Percentiles rank a stretch among this genome's conserved stretches.
These are phyloP conservation scores for Drosophila fuyamai DNA, from an alignment of 1,140 invertebrate genomes.

Conservation along the genomic window DNA sequence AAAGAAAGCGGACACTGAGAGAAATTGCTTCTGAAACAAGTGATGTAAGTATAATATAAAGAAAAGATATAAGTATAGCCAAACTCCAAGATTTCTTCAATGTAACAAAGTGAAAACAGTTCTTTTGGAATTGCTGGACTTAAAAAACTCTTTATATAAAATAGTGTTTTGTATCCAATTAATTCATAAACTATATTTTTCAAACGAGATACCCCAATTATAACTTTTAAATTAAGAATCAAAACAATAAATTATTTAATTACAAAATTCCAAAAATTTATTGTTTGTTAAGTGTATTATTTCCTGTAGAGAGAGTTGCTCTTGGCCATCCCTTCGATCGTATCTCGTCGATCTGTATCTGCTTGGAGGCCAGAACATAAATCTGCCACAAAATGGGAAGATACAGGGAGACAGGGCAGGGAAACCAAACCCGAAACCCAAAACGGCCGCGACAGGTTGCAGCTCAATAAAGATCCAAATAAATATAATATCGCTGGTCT, in stretches of 20 bases:
- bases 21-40: neutral
- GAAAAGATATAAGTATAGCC: too few relatives aligned
- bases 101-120: neutral
- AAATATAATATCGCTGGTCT: constrained; percentile 73
- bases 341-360: constrained; percentile 48
- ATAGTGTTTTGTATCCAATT: too few relatives aligned
- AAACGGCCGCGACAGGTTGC: constrained; percentile 72
- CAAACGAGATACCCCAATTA: too few relatives aligned
- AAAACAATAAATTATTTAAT: neutral
- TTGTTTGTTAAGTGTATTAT: constrained; percentile 2
- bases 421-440: constrained; percentile 27
- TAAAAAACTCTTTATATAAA: too few relatives aligned
- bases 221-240: too few relatives aligned
- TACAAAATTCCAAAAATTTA: neutral
- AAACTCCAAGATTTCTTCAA: neutral
- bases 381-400: constrained; percentile 65
- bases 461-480: constrained; percentile 81
- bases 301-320: constrained; percentile 16
- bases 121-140: too few relatives aligned
- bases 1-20: constrained; percentile 19
- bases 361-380: constrained; percentile 60
- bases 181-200: too few relatives aligned
- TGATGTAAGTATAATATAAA: too few relatives aligned
- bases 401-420: constrained; percentile 6
- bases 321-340: constrained; percentile 24